Base-by-base conservation (phyloP, 2,113 vertebrate genomes). In the Rafetus swinhoei region DNA sequence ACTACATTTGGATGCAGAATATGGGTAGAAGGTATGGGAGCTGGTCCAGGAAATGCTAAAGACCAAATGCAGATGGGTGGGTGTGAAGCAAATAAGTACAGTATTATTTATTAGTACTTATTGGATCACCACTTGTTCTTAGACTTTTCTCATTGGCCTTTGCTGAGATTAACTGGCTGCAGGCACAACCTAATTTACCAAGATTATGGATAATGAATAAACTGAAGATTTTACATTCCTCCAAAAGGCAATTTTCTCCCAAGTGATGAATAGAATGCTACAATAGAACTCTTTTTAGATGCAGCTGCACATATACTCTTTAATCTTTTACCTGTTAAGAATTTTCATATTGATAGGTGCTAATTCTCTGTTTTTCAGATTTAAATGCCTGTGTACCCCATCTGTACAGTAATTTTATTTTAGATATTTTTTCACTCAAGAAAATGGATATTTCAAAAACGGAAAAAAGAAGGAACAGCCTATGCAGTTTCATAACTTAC, bases 361-460 rank as follows among this genome's bases (percentile, higher is more conserved):
- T 86, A 18, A 9, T 89, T 93, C 10, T 95, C 62, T 96, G 91
- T 72, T 35, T 92, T 94, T 65, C 97, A 96, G 97, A 15, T 94
- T 10, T 25, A 84, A 54, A 9, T 27, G 22, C 74, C 39, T 2
- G 1, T 79, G 11, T 95, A 79, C 79, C 82, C 89, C 90, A n/a
- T 53, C 87, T 92, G 84, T 79, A 94, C 83, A 88, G 83, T 93
- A 86, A 88, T 54, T 83, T 81, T 65, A 74, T 89, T 95, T 92
- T 80, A 86, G 60, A 80, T 90, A 53, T 65, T 93, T 95, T 93
- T 84, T 76, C 82, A 79, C 57, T 1, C 60, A 86, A 89, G 91
- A 81, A 76, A 27, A 25, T 2, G 77, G 69, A 3, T 90, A 3
- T 14, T 0, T 54, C 54, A 69, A 83, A 55, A 45, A 0, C 13